These are phyloP conservation scores for Caracal caracal DNA, from an alignment of 2,113 vertebrate species.

Conservation along the genomic window DNA sequence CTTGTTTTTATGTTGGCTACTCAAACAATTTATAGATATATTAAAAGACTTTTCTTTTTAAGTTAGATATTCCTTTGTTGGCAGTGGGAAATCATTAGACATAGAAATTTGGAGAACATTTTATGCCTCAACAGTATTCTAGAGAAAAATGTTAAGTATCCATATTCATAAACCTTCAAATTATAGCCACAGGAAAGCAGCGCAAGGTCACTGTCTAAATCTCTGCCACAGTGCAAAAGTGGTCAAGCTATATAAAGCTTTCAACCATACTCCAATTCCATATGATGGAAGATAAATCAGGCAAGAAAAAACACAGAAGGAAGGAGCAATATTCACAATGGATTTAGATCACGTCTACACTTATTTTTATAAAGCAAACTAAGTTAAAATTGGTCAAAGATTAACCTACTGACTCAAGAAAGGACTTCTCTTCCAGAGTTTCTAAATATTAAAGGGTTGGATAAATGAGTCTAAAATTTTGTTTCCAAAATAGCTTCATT, in stretches of 20 bases:
- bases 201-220: background rate
- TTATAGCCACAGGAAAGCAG: background rate
- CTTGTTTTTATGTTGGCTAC: background rate
- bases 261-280: background rate
- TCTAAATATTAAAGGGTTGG: background rate
- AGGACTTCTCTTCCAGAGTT: background rate
- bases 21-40: background rate
- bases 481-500: background rate
- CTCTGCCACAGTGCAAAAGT: background rate
- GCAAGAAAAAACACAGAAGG: background rate
- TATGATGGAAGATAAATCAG: background rate
- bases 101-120: slow-evolving; percentile 25
- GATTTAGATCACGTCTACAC: background rate
- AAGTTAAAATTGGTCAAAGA: background rate
- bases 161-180: background rate
- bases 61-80: background rate
- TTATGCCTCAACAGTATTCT: background rate
- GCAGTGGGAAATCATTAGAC: background rate
- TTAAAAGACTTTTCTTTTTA: background rate
- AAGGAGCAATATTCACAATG: background rate
- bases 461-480: background rate
- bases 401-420: background rate
- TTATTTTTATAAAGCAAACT: background rate
- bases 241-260: background rate
- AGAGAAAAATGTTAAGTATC: slow-evolving; percentile 48